These are phyloP conservation scores for Platycheirus albimanus DNA, from an alignment of 2,888 invertebrate species.

Conservation along the genomic window DNA sequence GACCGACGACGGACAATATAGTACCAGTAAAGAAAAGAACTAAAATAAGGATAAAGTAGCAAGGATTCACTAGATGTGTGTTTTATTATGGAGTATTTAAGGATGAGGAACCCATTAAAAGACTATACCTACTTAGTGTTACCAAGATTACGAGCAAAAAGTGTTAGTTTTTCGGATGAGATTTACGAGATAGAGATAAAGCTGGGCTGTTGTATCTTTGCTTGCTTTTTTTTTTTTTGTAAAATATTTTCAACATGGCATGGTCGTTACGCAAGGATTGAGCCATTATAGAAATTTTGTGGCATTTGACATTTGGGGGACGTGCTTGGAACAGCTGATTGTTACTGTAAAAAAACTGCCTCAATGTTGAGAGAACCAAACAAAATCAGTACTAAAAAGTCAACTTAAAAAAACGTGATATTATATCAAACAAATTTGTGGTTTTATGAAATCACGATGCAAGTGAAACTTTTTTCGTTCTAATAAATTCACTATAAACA, in stretches of 20 bases:
- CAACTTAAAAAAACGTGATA: too few relatives aligned
- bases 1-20: background rate
- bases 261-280: background rate
- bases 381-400: too few relatives aligned
- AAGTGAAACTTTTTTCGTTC: too few relatives aligned
- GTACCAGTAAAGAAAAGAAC: background rate
- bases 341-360: too few relatives aligned
- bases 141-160: conserved; percentile 15
- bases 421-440: too few relatives aligned
- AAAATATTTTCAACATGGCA: background rate
- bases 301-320: background rate
- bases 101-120: background rate
- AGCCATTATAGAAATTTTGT: background rate
- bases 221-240: background rate
- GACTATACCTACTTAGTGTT: background rate
- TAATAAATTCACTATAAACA: too few relatives aligned
- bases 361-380: too few relatives aligned
- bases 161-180: conserved; percentile 3
- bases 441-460: too few relatives aligned
- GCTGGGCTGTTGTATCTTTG: background rate
- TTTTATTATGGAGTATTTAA: too few relatives aligned
- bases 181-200: background rate
- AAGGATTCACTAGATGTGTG: background rate
- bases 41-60: too few relatives aligned
- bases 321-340: too few relatives aligned